Conservation (phyloP, 2,888 invertebrate genomes). For the Ophioninae sp. region DNA sequence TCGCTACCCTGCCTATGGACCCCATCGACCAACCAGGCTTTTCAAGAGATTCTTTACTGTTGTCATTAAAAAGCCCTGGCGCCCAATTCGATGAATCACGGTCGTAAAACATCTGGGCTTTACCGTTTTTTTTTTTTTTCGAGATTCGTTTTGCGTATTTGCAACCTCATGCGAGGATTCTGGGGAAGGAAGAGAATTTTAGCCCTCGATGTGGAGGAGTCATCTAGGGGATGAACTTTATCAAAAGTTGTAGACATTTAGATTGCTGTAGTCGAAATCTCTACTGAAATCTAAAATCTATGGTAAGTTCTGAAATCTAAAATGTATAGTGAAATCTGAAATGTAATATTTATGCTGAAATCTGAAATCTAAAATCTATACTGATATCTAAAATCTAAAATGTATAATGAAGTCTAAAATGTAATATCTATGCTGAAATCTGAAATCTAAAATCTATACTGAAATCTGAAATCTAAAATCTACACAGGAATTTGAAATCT, state of each 20-base stretch:
- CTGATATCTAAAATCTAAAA: too few relatives aligned
- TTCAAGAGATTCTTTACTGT: constrained; percentile 53
- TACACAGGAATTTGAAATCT: too few relatives aligned
- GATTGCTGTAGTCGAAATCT: neutral
- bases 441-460: too few relatives aligned
- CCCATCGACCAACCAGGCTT: constrained; percentile 45
- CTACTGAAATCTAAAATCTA: too few relatives aligned
- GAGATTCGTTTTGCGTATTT: constrained; percentile 9
- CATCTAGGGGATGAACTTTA: neutral
- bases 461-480: too few relatives aligned
- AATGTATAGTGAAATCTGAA: too few relatives aligned
- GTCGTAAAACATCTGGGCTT: constrained; percentile 58
- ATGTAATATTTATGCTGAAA: too few relatives aligned
- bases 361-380: too few relatives aligned
- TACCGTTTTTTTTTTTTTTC: constrained; percentile 44
- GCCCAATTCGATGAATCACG: constrained; percentile 64
- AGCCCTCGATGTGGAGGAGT: neutral
- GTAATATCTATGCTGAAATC: too few relatives aligned
- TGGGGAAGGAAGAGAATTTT: neutral
- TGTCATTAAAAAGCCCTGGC: constrained; percentile 64
- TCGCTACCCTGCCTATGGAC: constrained; percentile 57
- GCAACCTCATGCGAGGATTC: neutral
- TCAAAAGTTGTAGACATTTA: neutral
- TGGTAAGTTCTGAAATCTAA: too few relatives aligned
- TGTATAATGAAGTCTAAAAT: too few relatives aligned